Base-by-base conservation (phyloP, 2,113 vertebrate species). In the Urocynchramus pylzowi region DNA sequence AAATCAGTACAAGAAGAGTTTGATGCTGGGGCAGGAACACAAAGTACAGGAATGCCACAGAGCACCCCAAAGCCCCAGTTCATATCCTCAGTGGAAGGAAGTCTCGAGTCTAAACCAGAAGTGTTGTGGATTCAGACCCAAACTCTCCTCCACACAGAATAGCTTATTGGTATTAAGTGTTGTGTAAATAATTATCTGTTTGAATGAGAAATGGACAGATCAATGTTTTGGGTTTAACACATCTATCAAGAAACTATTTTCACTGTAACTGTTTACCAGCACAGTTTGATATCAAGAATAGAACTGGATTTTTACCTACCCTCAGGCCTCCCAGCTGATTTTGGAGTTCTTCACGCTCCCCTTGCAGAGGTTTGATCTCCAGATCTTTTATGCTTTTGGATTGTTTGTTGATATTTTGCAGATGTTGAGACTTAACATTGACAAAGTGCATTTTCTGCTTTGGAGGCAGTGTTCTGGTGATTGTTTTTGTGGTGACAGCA, bases 301-400 rank as follows among this genome's bases (percentile, higher is more conserved):
- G 37, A 88, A 64, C 6, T 65, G 39, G 44, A 37, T 70, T 84
- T 87, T 59, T 56, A 92, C 91, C 68, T 82, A 89, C 95, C 96
- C 95, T 95, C 50, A 90, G 85, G 44, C 82, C 93, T 31, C 88
- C 95, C 21, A 96, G 95, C 24, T 71, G 90, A 65, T 77, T 95
- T 57, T 84, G 95, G 37, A 97, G 91, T 8, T 96, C 92, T 61
- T 97, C 84, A 2, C 92, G 77, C 39, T 91, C 93, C 24, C 87
- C 42, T 73, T 95, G 97, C 63, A 97, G 90, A 41, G 91, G 47
- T 0, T 82, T 82, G 33, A 92, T 92, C 75, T 96, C 95, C 68
- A 93, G 16, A 59, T 93, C 95, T 64, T 93, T 90, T 9, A 30
- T 33, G 16, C 31, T 69, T 61, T 45, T 4, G 21, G 70, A 8